Conservation (phyloP, 2,888 invertebrate species). For the Petrolisthes manimaculis region DNA sequence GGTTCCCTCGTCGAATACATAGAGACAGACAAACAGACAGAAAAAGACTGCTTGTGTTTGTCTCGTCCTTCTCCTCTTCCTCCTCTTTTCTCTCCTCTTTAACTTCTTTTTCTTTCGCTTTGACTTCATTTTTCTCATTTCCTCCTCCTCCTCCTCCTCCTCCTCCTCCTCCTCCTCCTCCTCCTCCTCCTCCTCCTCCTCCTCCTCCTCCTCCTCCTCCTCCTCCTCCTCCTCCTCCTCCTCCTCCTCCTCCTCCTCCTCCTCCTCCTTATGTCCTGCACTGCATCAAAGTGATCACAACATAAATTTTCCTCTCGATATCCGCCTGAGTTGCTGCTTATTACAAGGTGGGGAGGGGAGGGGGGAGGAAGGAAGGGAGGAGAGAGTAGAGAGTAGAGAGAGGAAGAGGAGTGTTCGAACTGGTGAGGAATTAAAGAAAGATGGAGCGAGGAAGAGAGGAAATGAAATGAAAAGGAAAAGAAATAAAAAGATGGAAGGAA, state of each 20-base stretch:
- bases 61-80: not conserved
- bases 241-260: not conserved
- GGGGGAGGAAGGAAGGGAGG: not conserved
- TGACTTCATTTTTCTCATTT: not conserved
- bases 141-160: not conserved
- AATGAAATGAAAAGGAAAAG: not conserved
- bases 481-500: not conserved
- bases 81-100: not conserved
- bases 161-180: not conserved
- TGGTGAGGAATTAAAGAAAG: not conserved
- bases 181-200: not conserved
- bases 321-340: constrained; percentile 26
- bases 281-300: constrained; percentile 19
- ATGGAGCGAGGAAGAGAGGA: not conserved
- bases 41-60: no score
- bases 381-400: not conserved
- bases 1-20: no score
- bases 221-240: not conserved
- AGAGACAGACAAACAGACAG: no score
- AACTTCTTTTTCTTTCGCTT: not conserved
- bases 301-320: constrained; percentile 24
- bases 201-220: not conserved
- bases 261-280: not conserved
- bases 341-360: not conserved
- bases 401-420: not conserved